A percentile compares a stretch with the other conserved stretches of the same genome.
Evolutionary conservation across 1,140 invertebrate genomes (phyloP).

Genomic region (Platyura marginata): DNA sequence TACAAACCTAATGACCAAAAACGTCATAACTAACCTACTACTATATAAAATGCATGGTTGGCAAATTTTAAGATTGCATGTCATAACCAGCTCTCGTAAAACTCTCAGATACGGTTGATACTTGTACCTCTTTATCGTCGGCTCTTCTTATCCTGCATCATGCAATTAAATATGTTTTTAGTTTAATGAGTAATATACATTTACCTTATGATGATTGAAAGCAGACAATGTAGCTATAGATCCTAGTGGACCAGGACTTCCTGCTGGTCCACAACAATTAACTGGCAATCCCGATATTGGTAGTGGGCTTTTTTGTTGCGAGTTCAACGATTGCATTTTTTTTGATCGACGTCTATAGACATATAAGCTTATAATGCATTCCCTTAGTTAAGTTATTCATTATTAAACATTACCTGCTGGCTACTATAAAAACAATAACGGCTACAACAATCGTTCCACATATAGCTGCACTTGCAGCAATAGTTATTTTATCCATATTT

Average conservation of each 20-base stretch:
- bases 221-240: conserved; percentile 60
- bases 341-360: conserved; percentile 34
- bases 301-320: conserved; percentile 43
- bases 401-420: conserved; percentile 33
- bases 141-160: no score
- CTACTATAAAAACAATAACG: conserved; percentile 70
- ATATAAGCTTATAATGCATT: no score
- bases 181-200: no score
- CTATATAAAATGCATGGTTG: no score
- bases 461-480: conserved; percentile 80
- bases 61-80: no score
- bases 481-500: conserved; percentile 88
- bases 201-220: conserved; percentile 56
- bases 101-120: no score
- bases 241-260: conserved; percentile 59
- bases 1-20: no score
- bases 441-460: conserved; percentile 81
- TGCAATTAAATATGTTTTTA: no score
- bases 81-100: no score
- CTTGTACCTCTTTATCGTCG: no score
- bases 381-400: background rate
- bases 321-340: conserved; percentile 52
- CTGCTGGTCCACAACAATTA: conserved; percentile 55
- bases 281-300: conserved; percentile 48
- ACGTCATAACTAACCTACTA: no score